These are phyloP conservation scores for Mizuhopecten yessoensis DNA, from an alignment of 1,140 invertebrate species.

Conservation along the genomic window DNA sequence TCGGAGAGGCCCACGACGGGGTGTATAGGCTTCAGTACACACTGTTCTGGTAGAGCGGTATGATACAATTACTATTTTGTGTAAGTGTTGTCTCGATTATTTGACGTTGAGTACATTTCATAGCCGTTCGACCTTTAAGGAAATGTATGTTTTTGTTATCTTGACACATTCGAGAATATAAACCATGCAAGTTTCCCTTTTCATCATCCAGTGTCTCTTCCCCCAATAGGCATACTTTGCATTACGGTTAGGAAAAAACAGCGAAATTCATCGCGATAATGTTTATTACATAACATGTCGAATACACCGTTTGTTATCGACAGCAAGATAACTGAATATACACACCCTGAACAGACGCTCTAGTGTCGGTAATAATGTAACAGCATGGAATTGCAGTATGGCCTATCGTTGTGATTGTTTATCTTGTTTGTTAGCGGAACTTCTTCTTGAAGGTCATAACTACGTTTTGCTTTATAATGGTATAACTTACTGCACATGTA, in stretches of 20 bases:
- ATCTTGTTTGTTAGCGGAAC: not conserved
- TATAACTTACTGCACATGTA: not conserved
- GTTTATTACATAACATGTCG: not conserved
- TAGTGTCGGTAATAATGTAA: not conserved
- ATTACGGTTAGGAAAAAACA: no score
- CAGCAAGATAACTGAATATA: not conserved
- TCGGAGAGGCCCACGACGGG: not conserved
- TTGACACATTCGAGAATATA: not conserved
- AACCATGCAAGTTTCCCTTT: not conserved
- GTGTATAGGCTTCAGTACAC: no score
- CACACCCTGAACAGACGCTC: not conserved
- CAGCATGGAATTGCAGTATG: not conserved
- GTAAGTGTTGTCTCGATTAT: no score
- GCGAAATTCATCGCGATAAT: not conserved
- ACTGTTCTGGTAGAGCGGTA: no score
- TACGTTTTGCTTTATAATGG: not conserved
- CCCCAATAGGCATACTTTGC: no score
- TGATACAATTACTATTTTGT: no score
- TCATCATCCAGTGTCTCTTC: no score
- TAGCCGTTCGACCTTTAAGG: no score
- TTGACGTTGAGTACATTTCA: no score
- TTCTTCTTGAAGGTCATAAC: not conserved
- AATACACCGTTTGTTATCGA: not conserved
- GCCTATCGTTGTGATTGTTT: not conserved
- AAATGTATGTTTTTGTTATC: no score